Evolutionary conservation across 2,888 invertebrate genomes (phyloP), one percentile per base, ranked within the genome.

Genomic region (Xanthia togata): DNA sequence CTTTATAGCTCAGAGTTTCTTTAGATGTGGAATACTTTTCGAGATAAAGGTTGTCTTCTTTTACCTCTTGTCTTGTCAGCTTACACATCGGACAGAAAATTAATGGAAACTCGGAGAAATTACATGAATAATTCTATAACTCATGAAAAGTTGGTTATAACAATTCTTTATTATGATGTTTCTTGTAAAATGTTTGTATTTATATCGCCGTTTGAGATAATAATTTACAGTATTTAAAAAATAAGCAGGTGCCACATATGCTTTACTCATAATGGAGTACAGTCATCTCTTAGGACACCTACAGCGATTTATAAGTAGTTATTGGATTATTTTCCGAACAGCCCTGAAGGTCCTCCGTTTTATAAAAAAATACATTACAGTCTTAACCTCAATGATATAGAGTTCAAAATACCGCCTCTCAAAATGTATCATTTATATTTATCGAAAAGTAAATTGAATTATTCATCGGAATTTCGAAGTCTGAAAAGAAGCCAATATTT

Each of bases 381-480:
- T 6, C 73, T 70, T 47, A 38, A 73, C 2, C 1, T 11, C 26
- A 60, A 62, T 1, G 47, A 4, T 26, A 78, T 73, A 83, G 41
- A 73, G 81, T 68, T 73, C 35, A 81, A 75, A 87, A 65, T 79
- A 14, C 35, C 1, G 1, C 9, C 17, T 41, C 17, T 12, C 17
- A 47, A n/a, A 76, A 38, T 50, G 38, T 26, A 57, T 70, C 12
- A 72, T 75, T 65, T 50, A 70, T 73, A 75, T 85, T 84, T 80
- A 79, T 78, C 81, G 75, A 81, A 77, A 80, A 84, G 17, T 73
- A 80, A 82, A 85, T 86, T 89, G 71, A 86, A 89, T 86, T 84
- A 89, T 89, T 88, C 86, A 88, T 86, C 69, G 73, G 47, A 81
- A 73, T 77, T 72, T 73, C 63, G 50, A 73, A 73, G 71, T 71